Base-by-base conservation (phyloP, 2,888 invertebrate genomes). In the Tenthredo scrophulariae region DNA sequence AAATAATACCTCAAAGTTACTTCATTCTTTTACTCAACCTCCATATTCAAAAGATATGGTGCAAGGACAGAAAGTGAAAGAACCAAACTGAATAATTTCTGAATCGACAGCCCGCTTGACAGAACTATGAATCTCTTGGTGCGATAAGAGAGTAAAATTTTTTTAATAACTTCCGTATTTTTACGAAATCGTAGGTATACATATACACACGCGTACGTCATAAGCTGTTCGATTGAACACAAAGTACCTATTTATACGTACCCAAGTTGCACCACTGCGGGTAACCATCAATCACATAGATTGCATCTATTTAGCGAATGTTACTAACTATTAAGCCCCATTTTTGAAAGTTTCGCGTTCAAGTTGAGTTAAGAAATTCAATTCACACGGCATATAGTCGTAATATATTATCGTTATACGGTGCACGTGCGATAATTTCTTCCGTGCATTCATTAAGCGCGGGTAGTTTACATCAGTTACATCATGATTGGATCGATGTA, bases 231-330 rank as follows among this genome's bases (percentile, higher is more conserved):
- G 40, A 74, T 74, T 43, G 43, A 74, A 43, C 40, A 13, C 72
- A 74, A 74, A 43, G 72, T 77, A 43, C 43, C 9, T 10, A 43
- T 15, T 29, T n/a, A n/a, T 33, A 43, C 46, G 26, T 75, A 26
- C 75, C 33, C 43, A 74, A 1, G 40, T 77, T 77, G 7, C 77
- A 54, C 46, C 46, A 77, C 37, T 9, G 6, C 77, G 46, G 13
- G 43, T 43, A 77, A 77, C 77, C 77, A 77, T 77, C 77, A 77
- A 77, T 77, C 77, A 77, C 46, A 50, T 9, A 77, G 77, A 77
- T 77, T 77, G 50, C 46, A 77, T 77, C 77, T 54, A 67, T 33
- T 67, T 67, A 67, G 67, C 67, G 33, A 67, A 67, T 67, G 67
- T 13, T 67, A 15, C 26, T 43, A 40, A 43, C 40, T 74, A 29